A percentile compares a stretch with the other conserved stretches of the same genome.
Evolutionary conservation across 2,888 invertebrate genomes (phyloP).

Genomic region (Antheraea assamensis): DNA sequence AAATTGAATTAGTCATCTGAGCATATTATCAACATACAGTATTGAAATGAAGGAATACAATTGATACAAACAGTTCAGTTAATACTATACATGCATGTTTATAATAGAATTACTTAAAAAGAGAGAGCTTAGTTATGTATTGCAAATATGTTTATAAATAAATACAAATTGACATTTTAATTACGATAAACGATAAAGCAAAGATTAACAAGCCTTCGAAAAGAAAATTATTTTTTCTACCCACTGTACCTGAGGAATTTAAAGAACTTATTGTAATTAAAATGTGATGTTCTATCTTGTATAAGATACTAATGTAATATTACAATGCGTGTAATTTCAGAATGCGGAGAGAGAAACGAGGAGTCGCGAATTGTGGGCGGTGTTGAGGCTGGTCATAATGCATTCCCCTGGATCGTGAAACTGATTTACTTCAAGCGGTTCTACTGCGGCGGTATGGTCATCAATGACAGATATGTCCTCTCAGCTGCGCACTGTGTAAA

Average conservation of each 20-base stretch:
- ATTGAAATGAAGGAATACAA: not conserved
- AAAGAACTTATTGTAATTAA: too few species aligned
- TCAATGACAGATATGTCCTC: slow-evolving; percentile 93
- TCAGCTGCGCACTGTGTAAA: slow-evolving; percentile 95
- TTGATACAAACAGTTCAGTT: not conserved
- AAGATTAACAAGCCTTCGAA: too few species aligned
- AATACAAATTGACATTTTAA: too few species aligned
- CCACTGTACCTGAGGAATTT: too few species aligned
- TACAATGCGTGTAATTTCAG: slow-evolving; percentile 67
- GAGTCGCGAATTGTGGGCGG: slow-evolving; percentile 92
- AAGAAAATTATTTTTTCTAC: too few species aligned
- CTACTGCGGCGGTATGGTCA: slow-evolving; percentile 94
- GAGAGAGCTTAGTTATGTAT: too few species aligned
- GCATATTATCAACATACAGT: not conserved
- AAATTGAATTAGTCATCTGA: not conserved
- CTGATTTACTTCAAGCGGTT: slow-evolving; percentile 93
- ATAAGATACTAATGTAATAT: too few species aligned
- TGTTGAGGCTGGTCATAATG: slow-evolving; percentile 87
- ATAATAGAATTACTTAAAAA: not conserved
- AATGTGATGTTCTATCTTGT: too few species aligned
- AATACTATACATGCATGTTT: not conserved
- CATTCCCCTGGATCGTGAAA: slow-evolving; percentile 95
- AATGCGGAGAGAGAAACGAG: slow-evolving; percentile 92
- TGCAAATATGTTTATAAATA: too few species aligned
- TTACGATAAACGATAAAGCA: too few species aligned